phyloP scores from a whole-genome alignment of 1,140 invertebrate genomes.

The Saccostrea echinata region DNA sequence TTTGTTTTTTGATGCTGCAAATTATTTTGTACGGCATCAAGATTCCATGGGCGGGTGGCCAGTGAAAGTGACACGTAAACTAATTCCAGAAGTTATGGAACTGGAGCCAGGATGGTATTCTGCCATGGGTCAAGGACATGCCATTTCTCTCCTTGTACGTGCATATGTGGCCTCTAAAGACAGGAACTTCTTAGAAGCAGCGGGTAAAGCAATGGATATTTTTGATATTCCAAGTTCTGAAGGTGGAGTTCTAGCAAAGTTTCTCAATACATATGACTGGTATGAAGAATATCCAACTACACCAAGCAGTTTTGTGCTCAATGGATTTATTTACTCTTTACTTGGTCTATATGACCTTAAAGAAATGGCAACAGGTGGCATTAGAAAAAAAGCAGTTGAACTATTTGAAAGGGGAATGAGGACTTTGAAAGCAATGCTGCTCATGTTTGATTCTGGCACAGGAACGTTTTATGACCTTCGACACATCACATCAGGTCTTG shows the following conservation, averaged over 20 bases:
- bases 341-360: constrained; percentile 96
- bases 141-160: constrained; percentile 93
- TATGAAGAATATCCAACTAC: constrained; percentile 99
- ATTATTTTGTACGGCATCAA: constrained; percentile 95
- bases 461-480: constrained; percentile 98
- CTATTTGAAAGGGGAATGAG: constrained; percentile 93
- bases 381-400: constrained; percentile 72
- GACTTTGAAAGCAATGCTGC: constrained; percentile 93
- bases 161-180: constrained; percentile 92
- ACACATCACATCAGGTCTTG: constrained; percentile 90
- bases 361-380: constrained; percentile 78
- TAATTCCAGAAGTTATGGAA: constrained; percentile 85
- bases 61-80: constrained; percentile 94
- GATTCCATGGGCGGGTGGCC: constrained; percentile 96
- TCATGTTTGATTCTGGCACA: constrained; percentile 96
- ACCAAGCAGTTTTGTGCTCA: constrained; percentile 96
- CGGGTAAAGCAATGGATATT: constrained; percentile 88
- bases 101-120: constrained; percentile 95
- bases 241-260: constrained; percentile 91
- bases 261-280: constrained; percentile 91
- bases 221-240: constrained; percentile 86
- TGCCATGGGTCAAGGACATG: constrained; percentile 98
- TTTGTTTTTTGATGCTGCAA: constrained; percentile 95
- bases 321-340: constrained; percentile 99
- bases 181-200: constrained; percentile 88